phyloP scores from a whole-genome alignment of 2,797 vertebrate species.

The Aselliscus stoliczkanus region DNA sequence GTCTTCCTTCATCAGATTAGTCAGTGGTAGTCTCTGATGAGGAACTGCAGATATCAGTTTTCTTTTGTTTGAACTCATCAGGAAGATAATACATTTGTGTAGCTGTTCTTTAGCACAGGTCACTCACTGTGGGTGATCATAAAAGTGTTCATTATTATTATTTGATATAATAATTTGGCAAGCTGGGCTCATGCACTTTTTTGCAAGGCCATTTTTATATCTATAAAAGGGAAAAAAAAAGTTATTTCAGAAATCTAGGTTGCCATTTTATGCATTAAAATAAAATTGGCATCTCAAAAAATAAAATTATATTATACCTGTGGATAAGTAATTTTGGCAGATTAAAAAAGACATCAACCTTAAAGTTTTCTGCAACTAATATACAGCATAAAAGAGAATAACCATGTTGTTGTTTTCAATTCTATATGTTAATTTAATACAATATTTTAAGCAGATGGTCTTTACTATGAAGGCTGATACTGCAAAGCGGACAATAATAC shows the following conservation, averaged over 20 bases:
- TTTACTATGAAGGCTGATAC: neutral
- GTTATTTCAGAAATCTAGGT: neutral
- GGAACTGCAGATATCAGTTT: neutral
- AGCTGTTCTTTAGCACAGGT: neutral
- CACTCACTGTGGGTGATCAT: neutral
- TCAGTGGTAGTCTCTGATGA: neutral
- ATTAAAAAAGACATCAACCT: neutral
- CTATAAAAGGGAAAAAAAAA: neutral
- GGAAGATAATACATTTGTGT: neutral
- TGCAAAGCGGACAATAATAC: neutral
- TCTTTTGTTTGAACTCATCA: constrained; percentile 20
- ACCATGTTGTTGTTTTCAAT: neutral
- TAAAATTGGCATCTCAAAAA: constrained; percentile 7
- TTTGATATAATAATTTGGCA: constrained; percentile 24
- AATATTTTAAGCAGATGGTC: neutral
- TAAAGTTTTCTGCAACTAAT: neutral
- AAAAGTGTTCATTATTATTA: constrained; percentile 11
- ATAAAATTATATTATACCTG: neutral
- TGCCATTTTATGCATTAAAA: neutral
- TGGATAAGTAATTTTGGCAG: neutral
- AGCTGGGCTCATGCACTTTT: neutral
- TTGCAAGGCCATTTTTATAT: neutral
- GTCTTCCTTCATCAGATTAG: neutral
- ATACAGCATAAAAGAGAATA: neutral
- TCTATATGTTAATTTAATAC: neutral